Conservation (phyloP, 2,888 invertebrate genomes). For the Trissoscelio sp. region DNA sequence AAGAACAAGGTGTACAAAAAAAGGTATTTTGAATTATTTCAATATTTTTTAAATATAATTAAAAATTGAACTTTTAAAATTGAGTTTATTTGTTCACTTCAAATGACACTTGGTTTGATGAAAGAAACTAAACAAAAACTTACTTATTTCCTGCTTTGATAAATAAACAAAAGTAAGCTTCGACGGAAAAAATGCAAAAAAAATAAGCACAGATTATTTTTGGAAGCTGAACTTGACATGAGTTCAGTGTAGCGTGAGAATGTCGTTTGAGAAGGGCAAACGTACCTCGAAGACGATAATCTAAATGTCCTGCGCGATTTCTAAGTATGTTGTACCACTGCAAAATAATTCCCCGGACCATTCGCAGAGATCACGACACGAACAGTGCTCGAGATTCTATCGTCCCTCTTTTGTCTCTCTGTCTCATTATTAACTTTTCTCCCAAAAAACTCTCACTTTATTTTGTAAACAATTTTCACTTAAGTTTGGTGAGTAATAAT, state of each 20-base stretch:
- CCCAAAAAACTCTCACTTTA: not conserved
- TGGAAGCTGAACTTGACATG: conserved; percentile 38
- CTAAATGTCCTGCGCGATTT: conserved; percentile 43
- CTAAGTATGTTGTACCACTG: conserved; percentile 19
- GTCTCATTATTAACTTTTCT: not conserved
- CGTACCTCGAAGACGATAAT: conserved; percentile 41
- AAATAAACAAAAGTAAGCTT: conserved; percentile 15
- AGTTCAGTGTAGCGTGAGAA: conserved; percentile 45
- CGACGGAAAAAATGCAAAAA: not conserved
- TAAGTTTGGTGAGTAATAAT: too few relatives aligned
- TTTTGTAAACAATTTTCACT: not conserved
- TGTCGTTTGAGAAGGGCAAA: conserved; percentile 19
- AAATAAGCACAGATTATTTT: conserved; percentile 41
- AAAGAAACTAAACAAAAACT: conserved; percentile 29
- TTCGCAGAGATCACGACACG: conserved; percentile 26
- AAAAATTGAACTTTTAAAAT: not conserved
- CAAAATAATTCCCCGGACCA: conserved; percentile 25
- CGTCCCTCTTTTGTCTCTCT: not conserved
- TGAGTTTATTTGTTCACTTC: not conserved
- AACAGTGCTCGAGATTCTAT: conserved; percentile 20
- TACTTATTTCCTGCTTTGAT: conserved; percentile 18
- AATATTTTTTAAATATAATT: too few relatives aligned
- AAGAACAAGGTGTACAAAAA: too few relatives aligned
- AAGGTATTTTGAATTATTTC: too few relatives aligned
- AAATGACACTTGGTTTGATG: conserved; percentile 4